Base-by-base conservation (phyloP, 2,888 invertebrate genomes). In the Chalcis sispes region DNA sequence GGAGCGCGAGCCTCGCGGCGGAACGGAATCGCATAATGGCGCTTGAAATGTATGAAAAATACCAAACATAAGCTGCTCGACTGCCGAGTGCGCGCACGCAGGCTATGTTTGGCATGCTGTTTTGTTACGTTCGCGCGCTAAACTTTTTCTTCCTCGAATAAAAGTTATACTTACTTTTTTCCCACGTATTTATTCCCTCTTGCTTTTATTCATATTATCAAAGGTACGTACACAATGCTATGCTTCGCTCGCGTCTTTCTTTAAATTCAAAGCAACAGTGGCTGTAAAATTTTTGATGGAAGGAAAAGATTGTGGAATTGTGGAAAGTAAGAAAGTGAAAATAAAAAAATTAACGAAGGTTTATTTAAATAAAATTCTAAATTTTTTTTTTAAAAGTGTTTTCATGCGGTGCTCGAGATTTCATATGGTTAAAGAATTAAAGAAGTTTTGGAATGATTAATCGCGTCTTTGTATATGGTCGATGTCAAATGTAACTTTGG, bases 81-180 rank as follows among this genome's bases (percentile, higher is more conserved):
- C 83, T 82, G 80, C 69, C 36, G 67, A 73, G 83, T 84, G 81
- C n/a, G 81, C 81, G 82, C 83, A 85, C 83, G 83, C 83, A 82
- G 80, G 82, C n/a, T n/a, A n/a, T n/a, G 82, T 75, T 20, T 81
- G 79, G 80, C 82, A 82, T 83, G 83, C 84, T 79, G 70, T 48
- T 52, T 61, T 56, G n/a, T 59, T 65, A 7, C 36, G 32, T 1
- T 59, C 1, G 42, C 48, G 54, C 54, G 50, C 29, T 64, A 8
- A 52, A 70, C 23, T 58, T 36, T 10, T 20, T 36, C 62, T 64
- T 48, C 18, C 18, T 52, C 8, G 13, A 5, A 7, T 8, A 42
- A 54, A 52, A 46, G 20, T 20, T 4, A 4, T 20, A 20, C 5
- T 20, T 20, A 20, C 20, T 7, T 50, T 20, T 50, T 50, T 20